Conservation (phyloP, 2,888 invertebrate genomes). For the Smittia aterrima region DNA sequence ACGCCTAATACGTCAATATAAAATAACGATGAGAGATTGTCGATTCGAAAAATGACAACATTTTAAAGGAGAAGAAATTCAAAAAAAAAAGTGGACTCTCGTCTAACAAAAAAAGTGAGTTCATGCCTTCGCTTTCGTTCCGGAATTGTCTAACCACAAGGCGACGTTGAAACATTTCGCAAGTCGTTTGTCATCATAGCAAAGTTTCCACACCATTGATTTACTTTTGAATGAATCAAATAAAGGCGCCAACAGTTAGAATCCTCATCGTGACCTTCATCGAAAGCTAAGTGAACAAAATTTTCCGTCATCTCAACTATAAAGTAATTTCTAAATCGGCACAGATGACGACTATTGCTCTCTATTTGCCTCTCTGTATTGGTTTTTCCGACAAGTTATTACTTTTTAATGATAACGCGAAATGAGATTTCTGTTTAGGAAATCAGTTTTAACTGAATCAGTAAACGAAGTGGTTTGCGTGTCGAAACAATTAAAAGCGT, state of each 20-base stretch:
- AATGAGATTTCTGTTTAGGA: background rate
- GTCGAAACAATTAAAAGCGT: background rate
- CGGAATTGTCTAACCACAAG: constrained; percentile 28
- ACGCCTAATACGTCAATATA: constrained; percentile 13
- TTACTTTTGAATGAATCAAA: background rate
- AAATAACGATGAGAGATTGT: too few species aligned
- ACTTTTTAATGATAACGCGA: background rate
- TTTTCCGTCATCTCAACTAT: too few species aligned
- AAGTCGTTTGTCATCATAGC: background rate
- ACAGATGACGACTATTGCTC: too few species aligned
- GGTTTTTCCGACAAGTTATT: background rate
- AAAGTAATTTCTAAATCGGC: too few species aligned
- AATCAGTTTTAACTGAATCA: constrained; percentile 14
- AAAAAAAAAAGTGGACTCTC: too few species aligned
- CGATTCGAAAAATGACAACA: too few species aligned
- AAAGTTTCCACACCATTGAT: background rate
- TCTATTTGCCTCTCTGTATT: too few species aligned
- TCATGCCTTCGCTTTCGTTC: too few species aligned
- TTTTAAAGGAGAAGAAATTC: too few species aligned
- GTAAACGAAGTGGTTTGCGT: background rate
- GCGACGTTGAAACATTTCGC: background rate
- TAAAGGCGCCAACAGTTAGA: too few species aligned
- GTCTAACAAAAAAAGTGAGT: too few species aligned
- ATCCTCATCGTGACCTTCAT: background rate
- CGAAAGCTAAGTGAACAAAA: background rate